Evolutionary conservation across 2,888 invertebrate species (phyloP).

Genomic region (Agonopterix alstromeriana): DNA sequence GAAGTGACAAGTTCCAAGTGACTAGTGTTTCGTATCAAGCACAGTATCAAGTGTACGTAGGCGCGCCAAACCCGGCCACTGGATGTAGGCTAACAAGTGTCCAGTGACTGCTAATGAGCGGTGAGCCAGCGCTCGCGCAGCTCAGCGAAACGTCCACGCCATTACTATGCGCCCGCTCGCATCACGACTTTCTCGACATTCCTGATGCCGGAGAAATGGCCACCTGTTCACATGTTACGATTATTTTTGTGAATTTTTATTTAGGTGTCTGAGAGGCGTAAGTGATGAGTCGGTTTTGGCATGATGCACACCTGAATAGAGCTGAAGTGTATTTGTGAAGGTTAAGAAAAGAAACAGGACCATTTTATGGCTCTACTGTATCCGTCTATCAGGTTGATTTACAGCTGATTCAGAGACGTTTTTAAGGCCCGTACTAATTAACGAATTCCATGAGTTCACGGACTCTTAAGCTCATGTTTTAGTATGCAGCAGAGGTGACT

Average conservation of each 20-base stretch:
- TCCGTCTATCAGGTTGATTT: no score
- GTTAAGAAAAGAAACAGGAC: no score
- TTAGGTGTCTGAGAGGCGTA: no score
- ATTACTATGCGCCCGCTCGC: constrained; percentile 71
- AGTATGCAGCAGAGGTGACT: no score
- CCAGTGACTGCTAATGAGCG: constrained; percentile 48
- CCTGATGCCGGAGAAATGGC: constrained; percentile 69
- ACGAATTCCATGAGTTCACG: no score
- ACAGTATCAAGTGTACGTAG: not conserved
- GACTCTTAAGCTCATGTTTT: no score
- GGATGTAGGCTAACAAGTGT: constrained; percentile 65
- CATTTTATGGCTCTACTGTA: no score
- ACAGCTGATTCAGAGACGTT: no score
- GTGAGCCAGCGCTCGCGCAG: constrained; percentile 15
- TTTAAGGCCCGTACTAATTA: no score
- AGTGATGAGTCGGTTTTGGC: no score
- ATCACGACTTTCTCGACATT: constrained; percentile 76
- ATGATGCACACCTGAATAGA: no score
- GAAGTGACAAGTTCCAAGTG: not conserved
- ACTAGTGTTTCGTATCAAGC: not conserved
- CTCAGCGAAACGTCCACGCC: constrained; percentile 45
- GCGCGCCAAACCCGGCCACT: constrained; percentile 25
- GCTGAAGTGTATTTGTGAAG: no score
- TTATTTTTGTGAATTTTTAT: not conserved
- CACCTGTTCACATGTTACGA: constrained; percentile 16